Base-by-base conservation (phyloP, 2,888 invertebrate genomes). In the Patella caerulea region DNA sequence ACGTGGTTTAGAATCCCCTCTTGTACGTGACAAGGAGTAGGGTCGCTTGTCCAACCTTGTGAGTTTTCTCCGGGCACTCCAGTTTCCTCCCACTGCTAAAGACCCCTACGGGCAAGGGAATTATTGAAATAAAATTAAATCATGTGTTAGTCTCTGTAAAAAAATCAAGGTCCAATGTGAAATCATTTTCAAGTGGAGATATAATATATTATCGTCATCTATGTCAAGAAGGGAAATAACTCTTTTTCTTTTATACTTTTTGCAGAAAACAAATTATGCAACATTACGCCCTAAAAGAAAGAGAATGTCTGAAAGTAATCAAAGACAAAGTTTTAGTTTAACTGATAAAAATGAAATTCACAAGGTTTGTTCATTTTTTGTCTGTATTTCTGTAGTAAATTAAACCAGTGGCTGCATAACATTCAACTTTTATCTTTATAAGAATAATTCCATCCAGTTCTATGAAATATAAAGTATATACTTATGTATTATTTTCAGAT, bases 401-500 rank as follows among this genome's bases (percentile, higher is more conserved):
- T 34, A 34, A 34, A 34, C 45, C 45, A 45, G 45, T 45, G 45
- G 45, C 45, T 5, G 5, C 5, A 34, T 34, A 34, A 34, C 34
- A 34, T 34, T 34, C 34, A 34, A 34, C 34, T 34, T 34, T 34
- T 34, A 45, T 9, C 45, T 45, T 45, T 9, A 45, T 1, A 45
- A 45, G 1, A 45, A 45, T 45, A 45, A 7, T 45, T 45, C 9
- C 45, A 5, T 45, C 9, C 34, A 9, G 9, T 9, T 45, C 45
- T 45, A 45, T 45, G 45, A 45, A 45, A 7, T 45, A 45, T 45
- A 45, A 45, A 45, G 45, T 45, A 45, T 45, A 45, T 45, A 45
- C 7, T 45, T 0, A 9, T 71, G 72, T 55, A 54, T 72, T 59
- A 34, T 53, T 52, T 76, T 17, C 86, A 94, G 94, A 96, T 97